Base-by-base conservation (phyloP, 37 sponge, comb jelly and placozoan species). In the Oscarella lobularis region DNA sequence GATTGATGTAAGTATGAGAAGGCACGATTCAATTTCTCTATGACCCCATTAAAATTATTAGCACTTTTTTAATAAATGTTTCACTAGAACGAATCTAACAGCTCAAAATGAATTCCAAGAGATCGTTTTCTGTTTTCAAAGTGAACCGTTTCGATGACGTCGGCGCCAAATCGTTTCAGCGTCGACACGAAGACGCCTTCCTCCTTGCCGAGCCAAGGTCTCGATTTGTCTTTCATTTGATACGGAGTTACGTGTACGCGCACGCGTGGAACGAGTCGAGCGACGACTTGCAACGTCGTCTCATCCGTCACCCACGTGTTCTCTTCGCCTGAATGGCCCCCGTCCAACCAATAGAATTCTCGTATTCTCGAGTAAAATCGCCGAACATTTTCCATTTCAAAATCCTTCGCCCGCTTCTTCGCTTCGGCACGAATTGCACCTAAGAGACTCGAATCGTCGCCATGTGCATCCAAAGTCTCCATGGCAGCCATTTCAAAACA, bases 201-300 rank as follows among this genome's bases (percentile, higher is more conserved):
- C 60, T 48, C 60, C 9, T 20, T 9, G 9, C 20, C 60, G 60
- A 48, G 60, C 60, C 60, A 48, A 48, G 60, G 60, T 48, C 60
- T 9, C 9, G 60, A 27, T 20, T 48, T 48, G 60, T 48, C 60
- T 6, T 74, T 32, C 39, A 93, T 83, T 48, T 93, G 92, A 55
- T 93, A 82, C 14, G 94, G 94, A 27, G 91, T 87, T 35, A 87
- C 88, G 38, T 91, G 88, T 41, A 89, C 83, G 41, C 83, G 78
- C 1, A 93, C 68, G 14, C 40, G 68, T 0, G 82, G 60, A 0
- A 39, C 41, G n/a, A 84, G 48, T 1, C 39, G 6, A 0, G 83
- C 80, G 6, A 93, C 55, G 0, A 38, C 34, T 36, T 72, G 38
- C 1, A 93, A 74, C 2, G 84, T 69, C 9, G 40, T 66, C 1